Base-by-base conservation (phyloP, 2,888 invertebrate species). In the Trachelus troglodyta region DNA sequence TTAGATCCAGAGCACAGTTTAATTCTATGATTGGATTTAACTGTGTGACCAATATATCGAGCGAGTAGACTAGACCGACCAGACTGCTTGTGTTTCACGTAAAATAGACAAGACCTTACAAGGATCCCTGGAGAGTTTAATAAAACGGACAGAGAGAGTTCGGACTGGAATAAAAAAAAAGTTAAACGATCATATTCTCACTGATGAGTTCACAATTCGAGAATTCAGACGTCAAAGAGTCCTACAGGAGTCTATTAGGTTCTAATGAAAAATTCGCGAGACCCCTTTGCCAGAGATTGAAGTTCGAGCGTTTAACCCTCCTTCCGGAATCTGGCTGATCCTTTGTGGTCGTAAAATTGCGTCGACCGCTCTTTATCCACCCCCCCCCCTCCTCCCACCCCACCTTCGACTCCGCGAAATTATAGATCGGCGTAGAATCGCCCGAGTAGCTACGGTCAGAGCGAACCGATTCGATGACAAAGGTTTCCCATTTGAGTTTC, bases 381-480 rank as follows among this genome's bases (percentile, higher is more conserved):
- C 30, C 1, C 4, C 1, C 40, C 40, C 15, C 4, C 6, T 1
- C 1, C 11, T 4, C 1, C 40, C 6, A 15, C 15, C 23, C 23
- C 40, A 1, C 33, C 6, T 0, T 23, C 23, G 11, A 34, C 6
- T 23, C 9, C 23, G 0, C 23, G 23, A 56, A 56, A 56, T 34
- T 15, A 71, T 33, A 34, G 71, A 71, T 33, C 31, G 71, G 12
- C 71, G 31, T 33, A 12, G 71, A 71, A 71, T 71, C 71, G 71
- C 71, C 33, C 71, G 71, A 33, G 9, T 12, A 71, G 71, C 12
- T 31, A 71, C 31, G 30, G 33, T 33, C 31, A 31, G 12, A 71
- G 71, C 71, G 71, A 71, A 71, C 31, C 31, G 71, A 71, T 71
- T 23, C 71, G 71, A 71, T 71, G 71, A 71, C 71, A 71, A 71